These are phyloP conservation scores for Theristus sp. DNA, from an alignment of 2,888 invertebrate species.

Conservation along the genomic window DNA sequence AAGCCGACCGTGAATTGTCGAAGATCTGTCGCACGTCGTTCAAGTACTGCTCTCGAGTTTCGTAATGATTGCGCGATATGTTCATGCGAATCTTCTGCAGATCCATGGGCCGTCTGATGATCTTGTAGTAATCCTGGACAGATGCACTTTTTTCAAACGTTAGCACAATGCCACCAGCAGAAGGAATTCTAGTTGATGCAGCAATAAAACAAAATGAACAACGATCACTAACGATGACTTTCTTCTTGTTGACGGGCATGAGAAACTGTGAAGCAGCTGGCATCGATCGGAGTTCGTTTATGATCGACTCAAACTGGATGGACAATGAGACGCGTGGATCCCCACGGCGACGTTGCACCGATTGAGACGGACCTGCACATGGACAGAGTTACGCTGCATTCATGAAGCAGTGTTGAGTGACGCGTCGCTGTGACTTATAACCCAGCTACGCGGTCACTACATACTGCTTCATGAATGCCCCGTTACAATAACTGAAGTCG, in stretches of 20 bases:
- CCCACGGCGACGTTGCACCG: constrained; percentile 71
- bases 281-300: constrained; percentile 59
- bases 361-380: constrained; percentile 31
- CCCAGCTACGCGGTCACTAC: no score
- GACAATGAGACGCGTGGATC: constrained; percentile 47
- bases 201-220: no score
- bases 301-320: constrained; percentile 17
- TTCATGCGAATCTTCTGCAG: constrained; percentile 83
- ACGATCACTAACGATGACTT: constrained; percentile 10
- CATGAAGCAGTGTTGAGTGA: no score
- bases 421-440: no score
- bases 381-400: no score
- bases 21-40: constrained; percentile 87
- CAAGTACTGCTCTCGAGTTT: constrained; percentile 80
- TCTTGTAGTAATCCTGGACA: constrained; percentile 64
- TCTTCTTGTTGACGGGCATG: constrained; percentile 76
- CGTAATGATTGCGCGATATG: constrained; percentile 45
- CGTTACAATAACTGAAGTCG: no score
- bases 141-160: not conserved
- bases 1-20: constrained; percentile 58
- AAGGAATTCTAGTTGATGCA: no score
- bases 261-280: constrained; percentile 72
- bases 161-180: no score
- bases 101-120: constrained; percentile 84
- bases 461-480: no score